Evolutionary conservation across 2,113 vertebrate species (phyloP).

Genomic region (Passer montanus): DNA sequence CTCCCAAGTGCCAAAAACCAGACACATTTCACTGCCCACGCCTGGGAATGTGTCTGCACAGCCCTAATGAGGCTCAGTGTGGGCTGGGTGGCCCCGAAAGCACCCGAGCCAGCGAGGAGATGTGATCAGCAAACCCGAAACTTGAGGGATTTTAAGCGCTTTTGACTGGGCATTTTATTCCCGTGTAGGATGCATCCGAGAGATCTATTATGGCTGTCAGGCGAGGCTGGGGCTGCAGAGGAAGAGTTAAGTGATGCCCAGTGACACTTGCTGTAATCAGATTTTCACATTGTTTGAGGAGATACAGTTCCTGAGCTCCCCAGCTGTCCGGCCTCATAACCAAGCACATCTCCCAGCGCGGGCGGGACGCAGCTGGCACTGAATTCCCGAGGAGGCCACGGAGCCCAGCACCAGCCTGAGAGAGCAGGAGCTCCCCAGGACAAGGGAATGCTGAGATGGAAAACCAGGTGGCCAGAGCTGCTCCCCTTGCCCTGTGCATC

Average conservation of each 20-base stretch:
- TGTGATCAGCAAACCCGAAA: conserved; percentile 30
- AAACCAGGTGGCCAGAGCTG: not conserved
- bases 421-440: not conserved
- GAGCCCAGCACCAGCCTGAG: not conserved
- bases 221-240: conserved; percentile 45
- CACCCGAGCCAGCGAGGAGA: not conserved
- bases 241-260: conserved; percentile 49
- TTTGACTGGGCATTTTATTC: conserved; percentile 67
- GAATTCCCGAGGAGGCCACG: not conserved
- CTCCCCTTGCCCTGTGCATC: not conserved
- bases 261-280: conserved; percentile 59
- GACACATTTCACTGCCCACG: not conserved
- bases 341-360: not conserved
- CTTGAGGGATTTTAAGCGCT: conserved; percentile 53
- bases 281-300: conserved; percentile 55
- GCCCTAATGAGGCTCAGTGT: conserved; percentile 35
- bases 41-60: not conserved
- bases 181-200: conserved; percentile 31
- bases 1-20: not conserved
- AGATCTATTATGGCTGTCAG: conserved; percentile 68
- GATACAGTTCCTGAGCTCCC: conserved; percentile 41
- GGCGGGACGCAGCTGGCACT: not conserved
- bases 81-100: conserved; percentile 49
- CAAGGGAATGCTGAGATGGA: not conserved
- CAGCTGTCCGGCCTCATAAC: conserved; percentile 60